phyloP scores from a whole-genome alignment of 2,888 invertebrate species.

The Proisotoma minuta region DNA sequence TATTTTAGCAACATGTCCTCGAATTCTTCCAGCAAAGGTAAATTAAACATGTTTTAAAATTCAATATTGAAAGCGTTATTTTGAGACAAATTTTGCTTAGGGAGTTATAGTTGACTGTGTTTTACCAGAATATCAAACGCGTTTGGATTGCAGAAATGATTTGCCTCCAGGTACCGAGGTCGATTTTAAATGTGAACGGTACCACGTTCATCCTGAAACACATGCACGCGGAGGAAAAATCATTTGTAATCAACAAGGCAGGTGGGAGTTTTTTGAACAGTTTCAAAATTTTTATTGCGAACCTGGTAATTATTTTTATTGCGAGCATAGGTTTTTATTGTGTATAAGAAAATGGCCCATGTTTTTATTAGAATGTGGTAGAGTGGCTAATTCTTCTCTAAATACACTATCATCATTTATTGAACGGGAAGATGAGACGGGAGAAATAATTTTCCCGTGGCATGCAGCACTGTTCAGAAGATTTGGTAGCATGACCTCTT shows the following conservation, averaged over 20 bases:
- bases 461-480: conserved; percentile 35
- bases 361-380: conserved; percentile 21
- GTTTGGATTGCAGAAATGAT: conserved; percentile 26
- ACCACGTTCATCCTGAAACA: conserved; percentile 25
- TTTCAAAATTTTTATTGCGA: conserved; percentile 32
- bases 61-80: too few species aligned
- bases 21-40: conserved; percentile 25
- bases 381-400: conserved; percentile 29
- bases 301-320: conserved; percentile 22
- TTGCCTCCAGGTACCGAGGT: conserved; percentile 35
- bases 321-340: background rate
- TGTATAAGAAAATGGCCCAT: background rate
- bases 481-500: conserved; percentile 26
- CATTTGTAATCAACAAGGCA: conserved; percentile 26
- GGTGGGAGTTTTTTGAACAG: conserved; percentile 23
- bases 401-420: conserved; percentile 36
- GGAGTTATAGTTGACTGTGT: conserved; percentile 31
- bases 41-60: background rate
- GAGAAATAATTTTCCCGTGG: conserved; percentile 38
- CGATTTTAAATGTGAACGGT: conserved; percentile 21
- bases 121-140: conserved; percentile 24
- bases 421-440: conserved; percentile 33
- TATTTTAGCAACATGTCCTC: conserved; percentile 21
- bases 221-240: conserved; percentile 30
- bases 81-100: too few species aligned